phyloP scores from a whole-genome alignment of 2,113 vertebrate genomes.

The Microcebus murinus region DNA sequence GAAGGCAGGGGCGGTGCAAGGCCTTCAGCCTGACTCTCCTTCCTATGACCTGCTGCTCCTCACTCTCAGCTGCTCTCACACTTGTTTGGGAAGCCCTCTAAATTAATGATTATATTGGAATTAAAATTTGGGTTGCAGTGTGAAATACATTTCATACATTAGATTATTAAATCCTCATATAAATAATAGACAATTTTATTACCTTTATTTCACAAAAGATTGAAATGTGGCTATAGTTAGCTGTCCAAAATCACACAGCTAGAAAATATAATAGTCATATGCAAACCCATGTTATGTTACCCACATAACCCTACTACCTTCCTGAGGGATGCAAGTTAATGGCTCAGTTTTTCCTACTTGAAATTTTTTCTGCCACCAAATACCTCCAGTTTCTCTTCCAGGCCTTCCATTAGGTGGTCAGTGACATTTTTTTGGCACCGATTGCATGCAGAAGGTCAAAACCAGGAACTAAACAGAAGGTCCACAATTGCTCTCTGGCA shows the following conservation, averaged over 20 bases:
- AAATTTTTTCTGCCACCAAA: not conserved
- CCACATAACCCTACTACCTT: not conserved
- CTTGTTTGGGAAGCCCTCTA: not conserved
- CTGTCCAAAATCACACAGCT: not conserved
- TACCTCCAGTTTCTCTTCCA: not conserved
- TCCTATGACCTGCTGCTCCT: not conserved
- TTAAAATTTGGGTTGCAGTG: not conserved
- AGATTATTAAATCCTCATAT: not conserved
- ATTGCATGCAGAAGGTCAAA: not conserved
- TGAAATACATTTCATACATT: not conserved
- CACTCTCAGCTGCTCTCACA: not conserved
- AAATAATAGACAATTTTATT: not conserved
- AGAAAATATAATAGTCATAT: not conserved
- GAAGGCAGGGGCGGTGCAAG: conserved; percentile 13
- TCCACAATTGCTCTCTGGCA: not conserved
- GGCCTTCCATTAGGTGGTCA: not conserved
- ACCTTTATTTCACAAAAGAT: conserved; percentile 15
- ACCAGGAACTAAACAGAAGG: not conserved
- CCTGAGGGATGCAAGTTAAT: too few species aligned
- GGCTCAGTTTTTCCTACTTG: not conserved
- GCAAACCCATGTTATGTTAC: not conserved
- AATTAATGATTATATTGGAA: not conserved
- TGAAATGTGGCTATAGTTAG: not conserved
- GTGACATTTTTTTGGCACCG: not conserved
- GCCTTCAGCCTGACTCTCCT: not conserved